Evolutionary conservation across 2,113 vertebrate species (phyloP).

Genomic region (Antennarius striatus): DNA sequence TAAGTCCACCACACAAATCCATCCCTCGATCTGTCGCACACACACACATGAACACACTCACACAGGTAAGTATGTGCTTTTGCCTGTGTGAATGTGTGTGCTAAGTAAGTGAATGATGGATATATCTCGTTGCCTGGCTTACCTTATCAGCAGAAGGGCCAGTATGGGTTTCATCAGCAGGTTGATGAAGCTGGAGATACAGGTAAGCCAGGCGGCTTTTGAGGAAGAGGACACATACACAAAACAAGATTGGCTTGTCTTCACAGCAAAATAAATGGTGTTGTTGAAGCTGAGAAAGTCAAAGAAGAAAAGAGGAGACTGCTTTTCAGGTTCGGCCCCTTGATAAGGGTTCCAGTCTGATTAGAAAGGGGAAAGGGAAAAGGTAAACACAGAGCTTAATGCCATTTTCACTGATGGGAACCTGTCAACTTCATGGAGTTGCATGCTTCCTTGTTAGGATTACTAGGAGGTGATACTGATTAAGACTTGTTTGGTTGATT

Average conservation of each 20-base stretch:
- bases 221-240: slow-evolving; percentile 64
- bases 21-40: neutral
- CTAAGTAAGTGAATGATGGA: slow-evolving; percentile 75
- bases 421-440: slow-evolving; percentile 44
- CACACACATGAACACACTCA: slow-evolving; percentile 15
- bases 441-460: slow-evolving; percentile 1
- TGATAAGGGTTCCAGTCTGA: slow-evolving; percentile 64
- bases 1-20: neutral
- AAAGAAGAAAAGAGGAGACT: slow-evolving; percentile 59
- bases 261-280: slow-evolving; percentile 67
- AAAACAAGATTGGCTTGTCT: slow-evolving; percentile 78
- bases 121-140: slow-evolving; percentile 71
- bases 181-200: slow-evolving; percentile 71
- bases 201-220: slow-evolving; percentile 67
- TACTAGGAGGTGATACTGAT: neutral
- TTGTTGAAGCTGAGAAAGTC: slow-evolving; percentile 64
- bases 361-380: slow-evolving; percentile 47
- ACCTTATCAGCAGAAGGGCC: slow-evolving; percentile 72
- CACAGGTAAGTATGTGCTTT: slow-evolving; percentile 2
- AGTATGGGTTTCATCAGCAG: slow-evolving; percentile 73
- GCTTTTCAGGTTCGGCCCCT: slow-evolving; percentile 51
- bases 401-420: slow-evolving; percentile 50
- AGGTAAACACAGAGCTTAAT: slow-evolving; percentile 36
- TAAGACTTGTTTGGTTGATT: neutral
- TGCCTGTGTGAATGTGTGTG: slow-evolving; percentile 6